These are phyloP conservation scores for Drosophila novamexicana DNA, from an alignment of 1,140 invertebrate species.

Conservation along the genomic window DNA sequence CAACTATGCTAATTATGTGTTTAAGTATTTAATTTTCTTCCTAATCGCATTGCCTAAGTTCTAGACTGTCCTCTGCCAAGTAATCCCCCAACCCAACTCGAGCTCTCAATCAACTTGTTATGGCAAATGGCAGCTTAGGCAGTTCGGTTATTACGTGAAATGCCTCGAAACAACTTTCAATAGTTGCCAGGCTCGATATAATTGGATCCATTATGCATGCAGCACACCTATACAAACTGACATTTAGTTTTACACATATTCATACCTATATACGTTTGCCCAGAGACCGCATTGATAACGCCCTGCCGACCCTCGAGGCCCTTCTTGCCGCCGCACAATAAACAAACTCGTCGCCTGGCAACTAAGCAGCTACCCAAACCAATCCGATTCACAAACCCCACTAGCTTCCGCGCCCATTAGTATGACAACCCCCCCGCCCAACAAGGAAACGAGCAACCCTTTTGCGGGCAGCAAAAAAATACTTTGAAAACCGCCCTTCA, in stretches of 20 bases:
- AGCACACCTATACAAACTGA: conserved; percentile 13
- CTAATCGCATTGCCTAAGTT: conserved; percentile 1
- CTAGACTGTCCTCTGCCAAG: conserved; percentile 9
- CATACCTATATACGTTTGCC: conserved; percentile 22
- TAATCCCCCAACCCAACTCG: not conserved
- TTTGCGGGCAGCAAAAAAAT: conserved; percentile 34
- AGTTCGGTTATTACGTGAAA: conserved; percentile 37
- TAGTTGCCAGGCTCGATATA: conserved; percentile 51
- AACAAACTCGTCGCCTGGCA: conserved; percentile 59
- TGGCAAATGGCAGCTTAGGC: conserved; percentile 27
- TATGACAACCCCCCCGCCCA: conserved; percentile 28
- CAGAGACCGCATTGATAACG: conserved; percentile 14
- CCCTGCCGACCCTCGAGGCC: conserved; percentile 1
- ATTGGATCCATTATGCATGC: conserved; percentile 52
- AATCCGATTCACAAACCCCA: not conserved
- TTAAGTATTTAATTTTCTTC: conserved; percentile 14
- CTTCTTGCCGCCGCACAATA: conserved; percentile 26
- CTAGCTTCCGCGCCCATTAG: conserved; percentile 51
- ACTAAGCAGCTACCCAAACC: conserved; percentile 46
- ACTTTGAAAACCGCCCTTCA: conserved; percentile 27
- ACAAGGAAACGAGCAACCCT: conserved; percentile 52
- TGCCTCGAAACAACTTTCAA: conserved; percentile 38
- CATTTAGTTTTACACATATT: not conserved
- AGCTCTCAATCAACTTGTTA: conserved; percentile 45
- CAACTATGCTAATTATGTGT: conserved; percentile 30